These are phyloP conservation scores for Streblospio benedicti DNA, from an alignment of 1,140 invertebrate genomes.

Conservation along the genomic window DNA sequence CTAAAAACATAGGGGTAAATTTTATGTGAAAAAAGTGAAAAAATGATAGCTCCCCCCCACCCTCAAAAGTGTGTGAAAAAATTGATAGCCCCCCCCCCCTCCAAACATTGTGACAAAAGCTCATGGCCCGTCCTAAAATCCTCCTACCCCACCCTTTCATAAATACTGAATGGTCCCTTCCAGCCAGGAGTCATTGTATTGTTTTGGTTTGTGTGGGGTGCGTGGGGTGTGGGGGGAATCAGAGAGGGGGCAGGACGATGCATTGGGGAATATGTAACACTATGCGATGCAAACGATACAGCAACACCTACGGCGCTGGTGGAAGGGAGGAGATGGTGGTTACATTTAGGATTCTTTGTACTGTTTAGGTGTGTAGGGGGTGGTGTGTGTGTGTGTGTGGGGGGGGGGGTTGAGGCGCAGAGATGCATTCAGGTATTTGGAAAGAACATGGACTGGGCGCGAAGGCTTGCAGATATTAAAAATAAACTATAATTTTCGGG, in stretches of 20 bases:
- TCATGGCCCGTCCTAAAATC: no score
- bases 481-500: no score
- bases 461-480: not conserved
- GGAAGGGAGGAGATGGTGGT: not conserved
- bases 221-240: no score
- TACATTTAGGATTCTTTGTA: no score
- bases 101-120: no score
- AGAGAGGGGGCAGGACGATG: not conserved
- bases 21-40: conserved; percentile 25
- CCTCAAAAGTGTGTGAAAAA: no score
- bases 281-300: not conserved
- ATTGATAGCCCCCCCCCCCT: no score
- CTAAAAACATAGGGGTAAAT: no score
- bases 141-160: no score
- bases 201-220: not conserved
- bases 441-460: not conserved
- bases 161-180: no score
- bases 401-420: not conserved
- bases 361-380: not conserved
- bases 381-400: not conserved
- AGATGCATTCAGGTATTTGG: not conserved
- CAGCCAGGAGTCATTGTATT: not conserved
- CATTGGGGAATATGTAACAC: not conserved
- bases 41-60: conserved; percentile 19
- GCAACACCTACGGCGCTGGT: not conserved